Base-by-base conservation (phyloP, 2,888 invertebrate species). In the Balanococcus diminutus region DNA sequence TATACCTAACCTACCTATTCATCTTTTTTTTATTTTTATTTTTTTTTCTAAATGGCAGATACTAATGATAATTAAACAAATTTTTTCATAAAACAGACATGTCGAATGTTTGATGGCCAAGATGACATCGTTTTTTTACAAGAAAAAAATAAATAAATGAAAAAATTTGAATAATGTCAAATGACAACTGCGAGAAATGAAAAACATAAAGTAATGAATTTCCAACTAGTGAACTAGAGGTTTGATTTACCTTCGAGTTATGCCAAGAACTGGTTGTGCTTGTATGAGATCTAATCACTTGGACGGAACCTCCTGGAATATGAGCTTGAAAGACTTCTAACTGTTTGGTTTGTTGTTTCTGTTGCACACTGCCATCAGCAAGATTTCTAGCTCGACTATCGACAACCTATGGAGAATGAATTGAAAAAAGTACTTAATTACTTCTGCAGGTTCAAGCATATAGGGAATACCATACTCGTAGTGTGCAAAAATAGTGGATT, bases 261-360 rank as follows among this genome's bases (percentile, higher is more conserved):
- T 88, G 88, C 87, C 87, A 88, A 46, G 88, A 88, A 81, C 87
- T 88, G 36, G 87, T 87, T 84, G 88, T 88, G 84, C 87, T 88
- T 16, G 88, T 91, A 90, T 88, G 93, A 90, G 94, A 93, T 88
- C 94, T 93, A 91, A 95, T 92, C 87, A 95, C 94, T 88, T 94
- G 94, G 89, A 95, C 91, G 39, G 92, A 92, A 81, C 94, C 93
- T 8, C 93, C 93, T 75, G 94, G 93, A 87, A 92, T 92, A 89
- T 93, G 93, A 84, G 93, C 92, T 89, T 94, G 92, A 88, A 94
- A 91, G 88, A 95, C 94, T 90, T 95, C 94, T 91, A 94, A 92
- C 88, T 91, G 91, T 87, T 91, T 89, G 87, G 90, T 88, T 90
- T 91, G 39, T 89, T 90, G 87, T 86, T 89, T 39, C 88, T 92